Percentiles rank a stretch among this genome's conserved stretches.
phyloP scores from a whole-genome alignment of 2,888 invertebrate genomes.

The Suillia variegata region DNA sequence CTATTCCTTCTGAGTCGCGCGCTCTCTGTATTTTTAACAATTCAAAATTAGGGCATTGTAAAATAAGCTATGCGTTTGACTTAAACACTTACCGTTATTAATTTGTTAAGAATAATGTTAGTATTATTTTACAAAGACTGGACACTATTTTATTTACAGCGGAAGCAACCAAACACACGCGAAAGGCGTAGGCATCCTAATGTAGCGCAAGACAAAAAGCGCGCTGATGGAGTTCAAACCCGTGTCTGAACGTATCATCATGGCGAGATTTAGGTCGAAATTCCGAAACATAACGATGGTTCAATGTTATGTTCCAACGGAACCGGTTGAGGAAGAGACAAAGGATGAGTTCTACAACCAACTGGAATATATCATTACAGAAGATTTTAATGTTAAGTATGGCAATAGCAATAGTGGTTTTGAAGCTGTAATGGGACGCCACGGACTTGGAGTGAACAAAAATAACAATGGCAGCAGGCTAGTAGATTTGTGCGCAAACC shows the following conservation, averaged over 20 bases:
- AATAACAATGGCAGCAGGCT: background rate
- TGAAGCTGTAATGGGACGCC: background rate
- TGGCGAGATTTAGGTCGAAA: background rate
- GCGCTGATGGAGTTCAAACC: slow-evolving; percentile 9
- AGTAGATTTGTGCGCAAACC: background rate
- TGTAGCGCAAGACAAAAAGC: too few species aligned
- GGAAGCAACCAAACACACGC: too few species aligned
- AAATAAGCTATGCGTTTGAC: too few species aligned
- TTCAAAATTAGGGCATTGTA: too few species aligned
- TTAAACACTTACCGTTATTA: too few species aligned
- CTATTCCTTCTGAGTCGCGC: too few species aligned
- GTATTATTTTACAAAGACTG: too few species aligned
- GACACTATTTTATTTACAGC: too few species aligned
- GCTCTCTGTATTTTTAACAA: too few species aligned
- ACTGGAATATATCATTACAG: background rate
- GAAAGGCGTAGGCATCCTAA: background rate
- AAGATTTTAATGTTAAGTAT: background rate
- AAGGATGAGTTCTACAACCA: slow-evolving; percentile 1
- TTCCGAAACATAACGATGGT: slow-evolving; percentile 2
- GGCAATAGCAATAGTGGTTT: background rate
- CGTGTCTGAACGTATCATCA: slow-evolving; percentile 5
- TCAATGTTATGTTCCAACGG: slow-evolving; percentile 10
- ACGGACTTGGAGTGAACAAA: background rate
- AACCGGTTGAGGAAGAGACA: background rate
- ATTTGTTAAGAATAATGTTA: too few species aligned